Evolutionary conservation across 2,888 invertebrate genomes (phyloP), one percentile per base, ranked within the genome.

Genomic region (Megalurothrips usitatus): DNA sequence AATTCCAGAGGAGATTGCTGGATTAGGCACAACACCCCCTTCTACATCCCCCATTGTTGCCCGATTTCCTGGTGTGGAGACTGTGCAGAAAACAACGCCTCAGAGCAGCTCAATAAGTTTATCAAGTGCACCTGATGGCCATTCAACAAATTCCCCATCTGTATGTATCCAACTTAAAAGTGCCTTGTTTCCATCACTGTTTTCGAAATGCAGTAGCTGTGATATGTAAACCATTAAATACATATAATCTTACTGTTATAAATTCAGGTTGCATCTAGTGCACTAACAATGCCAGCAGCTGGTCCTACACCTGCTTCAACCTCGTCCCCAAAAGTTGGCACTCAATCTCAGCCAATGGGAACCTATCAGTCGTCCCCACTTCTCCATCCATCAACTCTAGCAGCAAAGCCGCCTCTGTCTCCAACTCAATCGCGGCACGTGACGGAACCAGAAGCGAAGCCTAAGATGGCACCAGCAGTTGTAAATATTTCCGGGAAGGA

Each of bases 1-100:
- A 81, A 96, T 96, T 85, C 96, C 96, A 14, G 96, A 96, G 88
- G 96, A 96, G 90, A 94, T 94, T 86, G 91, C 91, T 47, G 92
- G 92, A 11, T 87, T 87, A 91, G 93, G 87, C 83, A 92, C 92
- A 14, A 94, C 94, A 34, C 94, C 94, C 48, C 93, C 92, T 10
- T 75, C 68, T 12, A 26, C 68, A 11, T 75, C 68, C 19, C 58
- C 58, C 14, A 58, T 58, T 19, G 58, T 58, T 19, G 19, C 58
- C 19, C 58, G 58, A 6, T 58, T 58, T 26, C 68, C 68, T 11
- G 26, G 23, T 12, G 12, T 12, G n/a, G 68, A 75, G 1, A 26
- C 68, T 8, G 12, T 23, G 8, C 68, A 75, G 68, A 75, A 75
- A 75, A 26, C 68, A 26, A 10, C 26, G 10, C 68, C 23, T 2